phyloP scores from a whole-genome alignment of 1,140 invertebrate species.

The Sogatella furcifera region DNA sequence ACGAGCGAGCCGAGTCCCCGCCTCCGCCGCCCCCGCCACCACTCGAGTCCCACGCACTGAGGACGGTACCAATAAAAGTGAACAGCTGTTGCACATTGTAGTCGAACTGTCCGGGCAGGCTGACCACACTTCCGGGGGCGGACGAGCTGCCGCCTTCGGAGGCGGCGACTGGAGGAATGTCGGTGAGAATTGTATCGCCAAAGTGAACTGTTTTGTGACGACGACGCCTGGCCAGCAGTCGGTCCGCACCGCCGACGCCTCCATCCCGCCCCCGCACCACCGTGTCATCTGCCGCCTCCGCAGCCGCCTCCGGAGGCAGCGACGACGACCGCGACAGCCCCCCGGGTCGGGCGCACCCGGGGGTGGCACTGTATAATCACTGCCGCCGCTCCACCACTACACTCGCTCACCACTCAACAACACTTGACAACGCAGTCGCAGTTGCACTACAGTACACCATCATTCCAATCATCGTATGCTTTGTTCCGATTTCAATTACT shows the following conservation, averaged over 20 bases:
- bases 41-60: conserved; percentile 25
- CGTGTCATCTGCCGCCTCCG: conserved; percentile 21
- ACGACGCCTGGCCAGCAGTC: conserved; percentile 42
- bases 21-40: no score
- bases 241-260: conserved; percentile 29
- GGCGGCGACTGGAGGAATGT: conserved; percentile 32
- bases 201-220: conserved; percentile 65
- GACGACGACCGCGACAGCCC: conserved; percentile 12
- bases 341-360: background rate
- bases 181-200: conserved; percentile 50
- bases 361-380: background rate
- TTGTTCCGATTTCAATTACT: no score
- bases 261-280: conserved; percentile 16
- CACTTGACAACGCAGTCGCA: no score
- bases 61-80: conserved; percentile 52
- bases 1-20: background rate
- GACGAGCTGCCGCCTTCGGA: conserved; percentile 7
- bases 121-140: conserved; percentile 33
- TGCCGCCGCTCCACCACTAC: background rate
- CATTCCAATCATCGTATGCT: no score
- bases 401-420: no score
- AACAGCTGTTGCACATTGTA: conserved; percentile 62
- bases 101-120: conserved; percentile 32
- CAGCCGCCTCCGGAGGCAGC: conserved; percentile 14
- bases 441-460: no score